phyloP scores from a whole-genome alignment of 2,797 vertebrate species.

The Monodelphis domestica region DNA sequence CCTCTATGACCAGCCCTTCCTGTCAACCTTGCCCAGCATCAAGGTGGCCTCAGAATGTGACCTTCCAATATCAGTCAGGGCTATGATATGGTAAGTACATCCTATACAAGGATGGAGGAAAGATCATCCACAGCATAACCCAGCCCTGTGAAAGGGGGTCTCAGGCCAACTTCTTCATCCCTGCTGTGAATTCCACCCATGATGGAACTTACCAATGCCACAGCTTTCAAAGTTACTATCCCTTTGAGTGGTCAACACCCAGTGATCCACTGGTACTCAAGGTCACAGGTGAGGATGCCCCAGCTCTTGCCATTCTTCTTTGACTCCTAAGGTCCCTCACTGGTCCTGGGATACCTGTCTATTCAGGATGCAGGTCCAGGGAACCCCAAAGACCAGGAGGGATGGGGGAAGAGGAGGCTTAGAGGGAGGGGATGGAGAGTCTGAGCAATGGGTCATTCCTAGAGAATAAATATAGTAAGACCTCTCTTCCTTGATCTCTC shows the following conservation, averaged over 20 bases:
- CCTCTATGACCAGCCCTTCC: constrained; percentile 56
- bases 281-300: constrained; percentile 58
- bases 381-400: background rate
- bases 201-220: constrained; percentile 66
- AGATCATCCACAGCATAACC: fast-evolving
- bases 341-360: background rate
- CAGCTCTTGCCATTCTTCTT: fast-evolving
- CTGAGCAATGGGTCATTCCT: background rate
- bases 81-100: constrained; percentile 28
- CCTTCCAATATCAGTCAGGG: constrained; percentile 51
- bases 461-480: background rate
- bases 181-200: constrained; percentile 51
- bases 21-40: constrained; percentile 41
- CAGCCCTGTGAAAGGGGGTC: fast-evolving
- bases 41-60: constrained; percentile 31
- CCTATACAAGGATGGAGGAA: constrained; percentile 57
- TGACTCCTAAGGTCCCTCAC: background rate
- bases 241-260: constrained; percentile 25
- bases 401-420: background rate
- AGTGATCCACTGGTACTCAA: constrained; percentile 62
- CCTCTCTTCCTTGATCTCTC: background rate
- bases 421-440: background rate
- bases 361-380: background rate
- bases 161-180: constrained; percentile 9
- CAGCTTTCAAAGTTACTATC: constrained; percentile 51